Evolutionary conservation across 2,113 vertebrate genomes (phyloP).

Genomic region (Cavia aperea): DNA sequence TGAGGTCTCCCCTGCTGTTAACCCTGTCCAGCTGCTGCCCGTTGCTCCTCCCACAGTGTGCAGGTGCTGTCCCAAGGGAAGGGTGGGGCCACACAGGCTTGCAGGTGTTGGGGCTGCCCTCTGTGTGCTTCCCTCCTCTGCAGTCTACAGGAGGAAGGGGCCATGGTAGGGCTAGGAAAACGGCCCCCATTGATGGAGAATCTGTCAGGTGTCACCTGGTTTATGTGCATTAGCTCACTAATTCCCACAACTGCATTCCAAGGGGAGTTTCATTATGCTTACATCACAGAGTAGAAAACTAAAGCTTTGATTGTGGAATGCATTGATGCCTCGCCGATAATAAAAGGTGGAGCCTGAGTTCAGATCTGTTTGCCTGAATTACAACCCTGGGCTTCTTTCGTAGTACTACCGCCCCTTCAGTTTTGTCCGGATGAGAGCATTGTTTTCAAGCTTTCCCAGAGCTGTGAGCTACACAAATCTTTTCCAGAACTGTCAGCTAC

Average conservation of each 20-base stretch:
- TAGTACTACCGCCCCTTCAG: too few relatives aligned
- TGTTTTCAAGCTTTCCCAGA: neutral
- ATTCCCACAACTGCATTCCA: conserved; percentile 2
- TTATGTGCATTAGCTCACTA: neutral
- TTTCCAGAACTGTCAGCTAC: neutral
- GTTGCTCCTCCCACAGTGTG: neutral
- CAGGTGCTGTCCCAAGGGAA: neutral
- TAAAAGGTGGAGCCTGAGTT: neutral
- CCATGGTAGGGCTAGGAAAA: neutral
- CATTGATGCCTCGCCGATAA: neutral
- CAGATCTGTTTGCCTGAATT: neutral
- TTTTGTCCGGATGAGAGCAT: neutral
- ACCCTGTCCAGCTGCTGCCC: neutral
- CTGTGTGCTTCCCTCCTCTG: neutral
- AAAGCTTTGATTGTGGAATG: neutral
- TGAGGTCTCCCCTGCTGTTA: neutral
- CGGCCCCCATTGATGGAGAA: neutral
- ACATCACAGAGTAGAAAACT: neutral
- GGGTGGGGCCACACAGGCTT: neutral
- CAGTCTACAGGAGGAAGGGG: conserved; percentile 6
- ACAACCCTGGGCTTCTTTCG: neutral
- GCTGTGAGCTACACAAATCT: neutral
- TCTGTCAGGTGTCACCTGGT: neutral
- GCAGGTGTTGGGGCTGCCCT: neutral
- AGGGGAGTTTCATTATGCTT: neutral